Base-by-base conservation (phyloP, 2,888 invertebrate genomes). In the Sinhomidia bicolor region DNA sequence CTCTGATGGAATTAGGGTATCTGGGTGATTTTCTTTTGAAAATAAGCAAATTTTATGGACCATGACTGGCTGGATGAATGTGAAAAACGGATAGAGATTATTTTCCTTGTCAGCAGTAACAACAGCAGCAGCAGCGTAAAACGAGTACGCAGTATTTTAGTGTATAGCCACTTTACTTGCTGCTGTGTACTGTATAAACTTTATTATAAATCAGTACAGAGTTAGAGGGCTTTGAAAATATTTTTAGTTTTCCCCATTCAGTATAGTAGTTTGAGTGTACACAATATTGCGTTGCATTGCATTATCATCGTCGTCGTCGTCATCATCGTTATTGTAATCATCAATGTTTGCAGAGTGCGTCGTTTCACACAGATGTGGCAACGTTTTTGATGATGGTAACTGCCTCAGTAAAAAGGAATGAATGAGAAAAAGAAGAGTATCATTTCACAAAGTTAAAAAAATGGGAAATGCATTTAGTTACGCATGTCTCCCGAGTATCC, bases 41-140 rank as follows among this genome's bases (percentile, higher is more conserved):
- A 84, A 51, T 65, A 85, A 79, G 85, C 68, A 51, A 65, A 85
- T 79, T 85, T 85, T 85, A 85, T 85, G 79, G 57, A 54, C 65
- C 85, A 79, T 85, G 85, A 85, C 85, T 78, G 78, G 23, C 78
- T 85, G 78, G 68, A 79, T 76, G 76, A 84, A 74, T 47, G 74
- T 29, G 65, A 51, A 76, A 47, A 57, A 62, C 41, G 76, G 62
- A 76, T 47, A 76, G 71, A 76, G 76, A 85, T 85, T 60, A 60
- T 51, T 85, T 74, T 54, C 32, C 51, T 36, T 57, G 79, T 41
- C 79, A 57, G 54, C 20, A 44, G 29, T n/a, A 65, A 65, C 65
- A 65, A 14, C 29, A 29, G n/a, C n/a, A n/a, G n/a, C n/a, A n/a
- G n/a, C n/a, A n/a, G 32, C 20, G 26, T 78, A 23, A 60, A 79